Percentiles rank a stretch among this genome's conserved stretches.
phyloP scores from a whole-genome alignment of 2,797 vertebrate genomes.

The Acestrorhynchus altus region DNA sequence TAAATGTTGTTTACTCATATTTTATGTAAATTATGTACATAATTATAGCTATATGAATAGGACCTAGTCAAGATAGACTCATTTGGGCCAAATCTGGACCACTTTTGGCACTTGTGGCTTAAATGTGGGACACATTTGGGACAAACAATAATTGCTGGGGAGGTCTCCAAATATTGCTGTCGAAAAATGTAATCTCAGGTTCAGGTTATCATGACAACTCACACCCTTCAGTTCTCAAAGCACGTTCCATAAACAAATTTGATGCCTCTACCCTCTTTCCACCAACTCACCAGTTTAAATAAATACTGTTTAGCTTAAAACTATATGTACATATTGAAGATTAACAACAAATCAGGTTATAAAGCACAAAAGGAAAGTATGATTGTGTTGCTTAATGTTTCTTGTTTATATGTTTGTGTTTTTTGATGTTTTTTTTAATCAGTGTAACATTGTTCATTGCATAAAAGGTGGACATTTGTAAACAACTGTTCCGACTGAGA shows the following conservation, averaged over 20 bases:
- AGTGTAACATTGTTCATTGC: slow-evolving; percentile 2
- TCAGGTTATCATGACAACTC: background rate
- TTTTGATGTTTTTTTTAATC: background rate
- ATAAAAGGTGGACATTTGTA: slow-evolving; percentile 2
- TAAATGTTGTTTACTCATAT: too few species aligned
- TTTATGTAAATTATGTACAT: too few species aligned
- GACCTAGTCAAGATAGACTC: too few species aligned
- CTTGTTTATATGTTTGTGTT: background rate
- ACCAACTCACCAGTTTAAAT: background rate
- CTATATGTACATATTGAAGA: background rate
- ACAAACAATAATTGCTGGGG: too few species aligned
- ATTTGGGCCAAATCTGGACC: too few species aligned
- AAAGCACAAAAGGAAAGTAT: slow-evolving; percentile 23
- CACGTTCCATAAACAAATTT: background rate
- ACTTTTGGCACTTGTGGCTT: too few species aligned
- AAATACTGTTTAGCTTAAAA: background rate
- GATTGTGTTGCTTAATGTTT: slow-evolving; percentile 1
- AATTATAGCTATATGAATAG: too few species aligned
- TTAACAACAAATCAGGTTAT: background rate
- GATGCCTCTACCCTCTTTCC: background rate
- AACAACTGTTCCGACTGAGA: slow-evolving; percentile 17
- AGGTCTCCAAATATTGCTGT: too few species aligned
- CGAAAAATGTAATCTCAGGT: background rate
- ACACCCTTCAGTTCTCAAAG: background rate
- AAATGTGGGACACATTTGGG: too few species aligned